phyloP scores from a whole-genome alignment of 2,113 vertebrate genomes.

The Ageneiosus marmoratus region DNA sequence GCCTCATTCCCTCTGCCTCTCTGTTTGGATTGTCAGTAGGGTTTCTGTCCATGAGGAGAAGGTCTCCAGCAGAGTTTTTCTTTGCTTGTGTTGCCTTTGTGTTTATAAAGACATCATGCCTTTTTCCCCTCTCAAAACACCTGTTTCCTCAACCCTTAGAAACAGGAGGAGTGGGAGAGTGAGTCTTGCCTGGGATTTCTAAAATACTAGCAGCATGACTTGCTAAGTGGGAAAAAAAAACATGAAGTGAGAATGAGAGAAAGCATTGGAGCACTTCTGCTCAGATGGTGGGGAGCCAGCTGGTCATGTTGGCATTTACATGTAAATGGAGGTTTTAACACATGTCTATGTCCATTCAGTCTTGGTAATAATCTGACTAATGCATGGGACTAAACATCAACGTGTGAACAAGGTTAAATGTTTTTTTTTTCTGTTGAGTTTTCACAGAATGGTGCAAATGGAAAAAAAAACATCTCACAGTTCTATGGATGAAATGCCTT shows the following conservation, averaged over 20 bases:
- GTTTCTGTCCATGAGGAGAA: constrained; percentile 1
- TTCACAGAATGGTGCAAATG: no score
- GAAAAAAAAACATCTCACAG: no score
- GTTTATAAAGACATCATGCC: constrained; percentile 29
- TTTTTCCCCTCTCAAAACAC: constrained; percentile 48
- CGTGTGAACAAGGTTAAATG: not conserved
- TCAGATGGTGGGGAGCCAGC: constrained; percentile 15
- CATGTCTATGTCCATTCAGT: not conserved
- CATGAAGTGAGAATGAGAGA: constrained; percentile 36
- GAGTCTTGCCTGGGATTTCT: constrained; percentile 71
- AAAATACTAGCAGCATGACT: constrained; percentile 52
- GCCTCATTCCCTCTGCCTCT: not conserved
- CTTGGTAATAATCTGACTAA: not conserved
- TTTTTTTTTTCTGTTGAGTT: not conserved
- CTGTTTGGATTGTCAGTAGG: constrained; percentile 19
- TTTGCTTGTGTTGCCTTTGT: constrained; percentile 16
- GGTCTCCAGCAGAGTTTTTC: no score
- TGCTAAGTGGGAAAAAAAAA: not conserved
- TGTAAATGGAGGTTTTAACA: not conserved
- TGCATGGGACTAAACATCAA: not conserved
- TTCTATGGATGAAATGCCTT: no score
- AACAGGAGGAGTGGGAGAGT: constrained; percentile 66
- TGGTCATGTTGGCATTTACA: constrained; percentile 3
- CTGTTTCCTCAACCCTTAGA: constrained; percentile 52
- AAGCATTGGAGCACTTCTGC: constrained; percentile 27